Conservation (phyloP, 1,140 invertebrate species). For the Diabrotica virgifera region DNA sequence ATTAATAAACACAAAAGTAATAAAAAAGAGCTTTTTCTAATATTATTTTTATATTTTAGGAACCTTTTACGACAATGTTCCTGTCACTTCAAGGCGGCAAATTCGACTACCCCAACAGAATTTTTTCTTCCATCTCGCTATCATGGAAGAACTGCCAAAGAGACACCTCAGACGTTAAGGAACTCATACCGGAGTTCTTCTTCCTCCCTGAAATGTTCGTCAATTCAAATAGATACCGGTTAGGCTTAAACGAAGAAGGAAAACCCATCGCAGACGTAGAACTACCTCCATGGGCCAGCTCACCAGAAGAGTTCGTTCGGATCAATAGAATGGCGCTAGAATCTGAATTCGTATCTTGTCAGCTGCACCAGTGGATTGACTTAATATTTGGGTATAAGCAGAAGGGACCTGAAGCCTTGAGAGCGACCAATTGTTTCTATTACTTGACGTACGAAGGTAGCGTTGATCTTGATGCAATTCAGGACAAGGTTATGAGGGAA, state of each 20-base stretch:
- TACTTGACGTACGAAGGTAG: slow-evolving; percentile 98
- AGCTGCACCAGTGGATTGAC: slow-evolving; percentile 99
- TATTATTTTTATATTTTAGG: slow-evolving; percentile 45
- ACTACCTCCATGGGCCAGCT: slow-evolving; percentile 93
- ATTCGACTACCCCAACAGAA: slow-evolving; percentile 95
- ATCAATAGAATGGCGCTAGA: slow-evolving; percentile 98
- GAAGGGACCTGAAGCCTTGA: slow-evolving; percentile 93
- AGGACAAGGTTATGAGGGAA: slow-evolving; percentile 87
- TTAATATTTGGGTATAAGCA: slow-evolving; percentile 99
- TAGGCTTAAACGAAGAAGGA: slow-evolving; percentile 88
- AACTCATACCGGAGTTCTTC: slow-evolving; percentile 98
- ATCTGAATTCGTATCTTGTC: slow-evolving; percentile 98
- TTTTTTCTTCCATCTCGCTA: slow-evolving; percentile 90
- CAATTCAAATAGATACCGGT: slow-evolving; percentile 82
- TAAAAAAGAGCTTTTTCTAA: too few relatives aligned
- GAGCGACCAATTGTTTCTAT: slow-evolving; percentile 98
- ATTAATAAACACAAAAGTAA: too few relatives aligned
- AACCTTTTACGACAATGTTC: slow-evolving; percentile 99
- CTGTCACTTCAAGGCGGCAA: slow-evolving; percentile 97
- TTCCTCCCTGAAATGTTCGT: slow-evolving; percentile 99
- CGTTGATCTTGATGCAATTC: slow-evolving; percentile 88
- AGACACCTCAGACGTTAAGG: slow-evolving; percentile 99
- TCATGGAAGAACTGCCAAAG: slow-evolving; percentile 99
- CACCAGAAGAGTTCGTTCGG: slow-evolving; percentile 95
- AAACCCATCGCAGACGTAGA: slow-evolving; percentile 81